phyloP scores from a whole-genome alignment of 2,888 invertebrate species.

The Microctonus aethiopoides region DNA sequence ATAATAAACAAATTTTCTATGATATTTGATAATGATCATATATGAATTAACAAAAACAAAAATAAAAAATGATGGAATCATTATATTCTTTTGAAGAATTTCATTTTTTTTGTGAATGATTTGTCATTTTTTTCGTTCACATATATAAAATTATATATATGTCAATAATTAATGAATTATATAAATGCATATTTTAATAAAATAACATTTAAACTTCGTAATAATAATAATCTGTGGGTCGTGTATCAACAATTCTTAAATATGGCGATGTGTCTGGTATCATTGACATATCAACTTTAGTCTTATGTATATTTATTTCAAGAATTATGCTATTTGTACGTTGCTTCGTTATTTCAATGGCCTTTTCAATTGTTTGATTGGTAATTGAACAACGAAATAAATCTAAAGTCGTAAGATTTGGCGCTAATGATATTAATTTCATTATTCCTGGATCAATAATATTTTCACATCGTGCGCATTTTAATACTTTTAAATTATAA shows the following conservation, averaged over 20 bases:
- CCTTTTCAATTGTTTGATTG: slow-evolving; percentile 49
- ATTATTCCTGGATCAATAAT: slow-evolving; percentile 49
- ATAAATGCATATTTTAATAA: neutral
- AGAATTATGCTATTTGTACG: slow-evolving; percentile 55
- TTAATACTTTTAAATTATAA: slow-evolving; percentile 50
- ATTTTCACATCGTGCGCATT: slow-evolving; percentile 51
- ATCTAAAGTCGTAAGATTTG: slow-evolving; percentile 54
- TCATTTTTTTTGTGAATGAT: too few species aligned
- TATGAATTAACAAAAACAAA: too few species aligned
- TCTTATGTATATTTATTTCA: slow-evolving; percentile 55
- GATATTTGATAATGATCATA: too few species aligned
- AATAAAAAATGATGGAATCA: too few species aligned
- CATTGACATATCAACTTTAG: slow-evolving; percentile 36
- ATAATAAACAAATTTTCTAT: too few species aligned
- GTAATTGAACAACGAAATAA: slow-evolving; percentile 55
- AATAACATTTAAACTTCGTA: neutral
- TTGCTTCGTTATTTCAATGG: slow-evolving; percentile 50
- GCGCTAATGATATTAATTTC: slow-evolving; percentile 48
- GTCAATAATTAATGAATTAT: neutral
- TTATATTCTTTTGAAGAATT: too few species aligned
- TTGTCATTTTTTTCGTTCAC: too few species aligned
- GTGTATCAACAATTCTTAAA: slow-evolving; percentile 52
- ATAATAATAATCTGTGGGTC: neutral
- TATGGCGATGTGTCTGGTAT: slow-evolving; percentile 52
- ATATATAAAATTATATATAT: neutral